These are phyloP conservation scores for Drosophila erecta DNA, from an alignment of 1,140 invertebrate species.

Conservation along the genomic window DNA sequence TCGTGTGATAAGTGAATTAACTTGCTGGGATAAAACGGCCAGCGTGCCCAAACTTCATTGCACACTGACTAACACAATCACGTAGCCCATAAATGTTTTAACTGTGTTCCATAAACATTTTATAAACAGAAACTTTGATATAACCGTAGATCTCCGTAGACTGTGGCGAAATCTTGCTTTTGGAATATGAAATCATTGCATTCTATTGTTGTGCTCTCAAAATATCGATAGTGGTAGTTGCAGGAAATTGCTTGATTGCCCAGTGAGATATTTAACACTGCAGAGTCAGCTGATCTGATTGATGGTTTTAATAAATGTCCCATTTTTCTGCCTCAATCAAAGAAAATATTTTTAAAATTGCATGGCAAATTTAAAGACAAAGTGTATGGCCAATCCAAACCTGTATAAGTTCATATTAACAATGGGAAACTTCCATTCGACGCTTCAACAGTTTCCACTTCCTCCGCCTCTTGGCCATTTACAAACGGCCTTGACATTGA, in stretches of 20 bases:
- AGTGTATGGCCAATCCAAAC: neutral
- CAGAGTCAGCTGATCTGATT: too few species aligned
- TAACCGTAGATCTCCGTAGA: slow-evolving; percentile 1
- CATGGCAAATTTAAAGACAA: neutral
- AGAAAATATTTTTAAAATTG: too few species aligned
- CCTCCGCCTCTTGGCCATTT: slow-evolving; percentile 15
- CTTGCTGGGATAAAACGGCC: slow-evolving; percentile 39
- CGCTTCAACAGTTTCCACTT: neutral
- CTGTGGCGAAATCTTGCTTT: slow-evolving; percentile 4
- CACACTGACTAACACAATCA: slow-evolving; percentile 27
- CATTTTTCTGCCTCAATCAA: too few species aligned
- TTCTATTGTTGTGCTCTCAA: neutral
- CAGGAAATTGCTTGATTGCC: too few species aligned
- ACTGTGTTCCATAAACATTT: slow-evolving; percentile 39
- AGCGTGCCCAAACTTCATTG: slow-evolving; percentile 12
- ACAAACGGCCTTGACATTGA: slow-evolving; percentile 55
- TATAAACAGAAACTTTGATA: slow-evolving; percentile 44
- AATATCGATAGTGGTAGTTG: neutral
- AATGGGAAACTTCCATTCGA: neutral
- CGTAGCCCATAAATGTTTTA: slow-evolving; percentile 42
- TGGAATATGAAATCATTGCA: slow-evolving; percentile 3
- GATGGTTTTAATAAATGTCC: too few species aligned
- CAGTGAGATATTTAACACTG: too few species aligned
- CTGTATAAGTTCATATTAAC: neutral
- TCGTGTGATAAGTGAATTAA: slow-evolving; percentile 41